These are phyloP conservation scores for Willowsia nigromaculata DNA, from an alignment of 2,888 invertebrate species.

Conservation along the genomic window DNA sequence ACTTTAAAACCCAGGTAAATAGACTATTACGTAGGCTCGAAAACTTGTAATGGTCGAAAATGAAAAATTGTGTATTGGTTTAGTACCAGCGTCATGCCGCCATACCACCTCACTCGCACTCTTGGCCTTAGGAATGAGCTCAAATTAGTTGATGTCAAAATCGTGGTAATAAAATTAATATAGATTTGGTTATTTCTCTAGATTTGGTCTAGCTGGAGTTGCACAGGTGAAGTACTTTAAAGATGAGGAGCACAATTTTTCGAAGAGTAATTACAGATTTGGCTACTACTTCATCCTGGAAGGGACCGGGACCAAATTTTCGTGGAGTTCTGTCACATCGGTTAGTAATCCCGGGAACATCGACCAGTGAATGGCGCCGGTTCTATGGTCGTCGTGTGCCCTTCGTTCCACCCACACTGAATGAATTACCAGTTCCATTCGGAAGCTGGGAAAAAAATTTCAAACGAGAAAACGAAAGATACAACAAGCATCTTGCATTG, in stretches of 20 bases:
- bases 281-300: background rate
- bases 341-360: background rate
- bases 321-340: background rate
- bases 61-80: no score
- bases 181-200: no score
- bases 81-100: no score
- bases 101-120: no score
- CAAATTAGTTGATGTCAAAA: no score
- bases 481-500: slow-evolving; percentile 52
- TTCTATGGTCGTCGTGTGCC: slow-evolving; percentile 7
- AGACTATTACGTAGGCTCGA: no score
- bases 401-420: slow-evolving; percentile 29
- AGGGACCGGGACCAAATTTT: background rate
- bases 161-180: no score
- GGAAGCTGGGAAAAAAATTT: slow-evolving; percentile 52
- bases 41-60: no score
- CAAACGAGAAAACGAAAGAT: slow-evolving; percentile 23
- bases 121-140: no score
- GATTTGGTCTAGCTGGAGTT: no score
- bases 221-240: no score
- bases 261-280: background rate
- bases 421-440: slow-evolving; percentile 32
- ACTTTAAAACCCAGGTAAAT: no score
- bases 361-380: background rate
- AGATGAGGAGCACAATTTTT: background rate